phyloP scores from a whole-genome alignment of 1,140 invertebrate species.

The Lanistes nyassanus region DNA sequence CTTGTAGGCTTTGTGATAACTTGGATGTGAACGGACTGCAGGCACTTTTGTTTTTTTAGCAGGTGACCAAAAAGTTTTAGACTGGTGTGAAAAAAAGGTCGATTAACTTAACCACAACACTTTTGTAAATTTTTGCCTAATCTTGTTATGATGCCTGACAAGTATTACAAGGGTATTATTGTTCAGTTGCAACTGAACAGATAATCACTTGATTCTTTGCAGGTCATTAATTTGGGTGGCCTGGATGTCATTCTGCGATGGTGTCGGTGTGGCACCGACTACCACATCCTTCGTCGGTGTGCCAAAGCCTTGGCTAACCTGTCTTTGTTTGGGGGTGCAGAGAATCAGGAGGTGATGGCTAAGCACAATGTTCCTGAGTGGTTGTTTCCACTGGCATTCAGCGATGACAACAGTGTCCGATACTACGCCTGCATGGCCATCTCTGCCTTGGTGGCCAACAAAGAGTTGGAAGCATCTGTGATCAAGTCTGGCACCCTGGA shows the following conservation, averaged over 20 bases:
- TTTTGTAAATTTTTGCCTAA: too few species aligned
- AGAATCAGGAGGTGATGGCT: slow-evolving; percentile 98
- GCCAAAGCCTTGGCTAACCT: slow-evolving; percentile 96
- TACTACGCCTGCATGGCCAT: slow-evolving; percentile 99
- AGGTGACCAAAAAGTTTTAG: too few species aligned
- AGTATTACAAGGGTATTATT: too few species aligned
- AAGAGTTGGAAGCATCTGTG: slow-evolving; percentile 97
- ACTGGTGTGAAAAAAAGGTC: too few species aligned
- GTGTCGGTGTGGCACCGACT: slow-evolving; percentile 88
- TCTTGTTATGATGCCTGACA: too few species aligned
- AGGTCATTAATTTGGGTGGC: slow-evolving; percentile 69
- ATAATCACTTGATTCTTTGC: background rate
- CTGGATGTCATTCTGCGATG: slow-evolving; percentile 87
- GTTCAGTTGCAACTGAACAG: too few species aligned
- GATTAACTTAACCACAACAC: too few species aligned
- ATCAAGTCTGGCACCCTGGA: slow-evolving; percentile 93
- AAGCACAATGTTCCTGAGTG: slow-evolving; percentile 90
- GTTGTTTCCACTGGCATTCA: slow-evolving; percentile 97
- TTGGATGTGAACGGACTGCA: too few species aligned
- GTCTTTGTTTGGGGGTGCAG: slow-evolving; percentile 93
- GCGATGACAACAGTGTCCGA: slow-evolving; percentile 88
- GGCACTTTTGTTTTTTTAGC: too few species aligned
- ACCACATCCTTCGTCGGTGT: slow-evolving; percentile 86
- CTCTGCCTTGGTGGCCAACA: slow-evolving; percentile 95
- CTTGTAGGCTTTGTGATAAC: too few species aligned